Evolutionary conservation across 2,888 invertebrate genomes (phyloP).

Genomic region (Caenorhabditis doughertyi): DNA sequence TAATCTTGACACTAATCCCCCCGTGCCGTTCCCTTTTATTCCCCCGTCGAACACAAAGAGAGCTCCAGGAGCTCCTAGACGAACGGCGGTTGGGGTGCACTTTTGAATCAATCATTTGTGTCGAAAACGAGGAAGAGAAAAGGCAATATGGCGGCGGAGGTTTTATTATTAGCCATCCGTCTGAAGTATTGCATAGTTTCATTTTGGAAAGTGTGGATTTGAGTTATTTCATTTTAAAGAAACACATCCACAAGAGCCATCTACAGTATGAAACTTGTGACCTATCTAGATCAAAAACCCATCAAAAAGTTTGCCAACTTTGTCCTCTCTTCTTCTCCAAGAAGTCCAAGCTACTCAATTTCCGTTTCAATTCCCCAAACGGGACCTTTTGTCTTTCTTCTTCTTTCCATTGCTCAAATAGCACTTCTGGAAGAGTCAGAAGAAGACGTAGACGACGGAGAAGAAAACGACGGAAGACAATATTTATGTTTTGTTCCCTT

Average conservation of each 20-base stretch:
- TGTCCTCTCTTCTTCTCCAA: background rate
- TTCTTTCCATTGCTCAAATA: constrained; percentile 12
- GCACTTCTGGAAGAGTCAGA: constrained; percentile 3
- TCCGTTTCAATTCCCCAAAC: constrained; percentile 23
- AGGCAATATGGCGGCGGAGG: constrained; percentile 1
- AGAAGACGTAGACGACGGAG: constrained; percentile 4
- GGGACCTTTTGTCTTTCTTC: constrained; percentile 20
- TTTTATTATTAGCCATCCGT: background rate
- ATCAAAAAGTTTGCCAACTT: background rate
- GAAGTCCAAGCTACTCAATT: constrained; percentile 15
- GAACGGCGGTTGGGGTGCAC: too few species aligned
- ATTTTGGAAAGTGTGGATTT: background rate
- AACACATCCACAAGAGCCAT: too few species aligned
- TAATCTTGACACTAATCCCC: constrained; percentile 42
- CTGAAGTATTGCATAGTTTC: background rate
- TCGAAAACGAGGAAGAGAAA: background rate
- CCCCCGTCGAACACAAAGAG: background rate
- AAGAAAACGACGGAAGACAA: constrained; percentile 23
- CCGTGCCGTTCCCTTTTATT: background rate
- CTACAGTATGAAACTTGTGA: too few species aligned
- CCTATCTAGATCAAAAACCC: background rate
- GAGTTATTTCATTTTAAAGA: too few species aligned
- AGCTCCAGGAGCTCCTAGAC: background rate
- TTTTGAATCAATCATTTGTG: constrained; percentile 28
- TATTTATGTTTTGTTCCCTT: constrained; percentile 44